Percentiles rank a stretch among this genome's conserved stretches.
Conservation (phyloP, 2,888 invertebrate species). For the Minunthozetes semirufus region DNA sequence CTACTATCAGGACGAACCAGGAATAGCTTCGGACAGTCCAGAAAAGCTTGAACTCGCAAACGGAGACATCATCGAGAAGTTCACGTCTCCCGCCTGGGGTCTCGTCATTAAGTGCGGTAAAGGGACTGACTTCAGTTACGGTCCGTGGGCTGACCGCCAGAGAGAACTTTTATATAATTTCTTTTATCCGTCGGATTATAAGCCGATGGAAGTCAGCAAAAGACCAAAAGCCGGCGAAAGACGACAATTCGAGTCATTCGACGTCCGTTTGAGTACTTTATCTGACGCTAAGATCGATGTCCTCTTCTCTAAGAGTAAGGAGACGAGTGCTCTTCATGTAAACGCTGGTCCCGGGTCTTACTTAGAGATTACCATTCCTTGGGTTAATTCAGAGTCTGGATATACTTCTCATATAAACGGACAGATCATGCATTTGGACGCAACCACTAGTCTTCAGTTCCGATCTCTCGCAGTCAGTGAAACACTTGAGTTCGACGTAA, state of each 20-base stretch:
- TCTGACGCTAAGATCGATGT: slow-evolving; percentile 92
- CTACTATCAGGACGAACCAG: slow-evolving; percentile 95
- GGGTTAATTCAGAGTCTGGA: slow-evolving; percentile 79
- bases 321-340: slow-evolving; percentile 94
- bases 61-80: slow-evolving; percentile 78
- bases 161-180: slow-evolving; percentile 89
- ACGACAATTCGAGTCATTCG: slow-evolving; percentile 82
- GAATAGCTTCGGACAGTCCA: slow-evolving; percentile 79
- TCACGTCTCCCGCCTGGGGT: slow-evolving; percentile 90
- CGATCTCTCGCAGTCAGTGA: slow-evolving; percentile 88
- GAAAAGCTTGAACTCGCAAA: slow-evolving; percentile 80
- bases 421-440: slow-evolving; percentile 85
- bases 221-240: slow-evolving; percentile 78
- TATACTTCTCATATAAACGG: slow-evolving; percentile 86
- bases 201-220: slow-evolving; percentile 57
- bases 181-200: slow-evolving; percentile 72
- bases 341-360: slow-evolving; percentile 92
- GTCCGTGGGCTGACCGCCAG: slow-evolving; percentile 98
- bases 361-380: slow-evolving; percentile 90
- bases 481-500: slow-evolving; percentile 82
- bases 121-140: slow-evolving; percentile 93
- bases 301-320: slow-evolving; percentile 84
- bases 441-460: slow-evolving; percentile 88
- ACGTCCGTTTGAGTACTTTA: slow-evolving; percentile 79
- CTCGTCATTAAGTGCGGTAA: slow-evolving; percentile 91